A percentile compares a stretch with the other conserved stretches of the same genome.
phyloP scores from a whole-genome alignment of 64 coral and sea anemone species.

The Montipora capricornis region DNA sequence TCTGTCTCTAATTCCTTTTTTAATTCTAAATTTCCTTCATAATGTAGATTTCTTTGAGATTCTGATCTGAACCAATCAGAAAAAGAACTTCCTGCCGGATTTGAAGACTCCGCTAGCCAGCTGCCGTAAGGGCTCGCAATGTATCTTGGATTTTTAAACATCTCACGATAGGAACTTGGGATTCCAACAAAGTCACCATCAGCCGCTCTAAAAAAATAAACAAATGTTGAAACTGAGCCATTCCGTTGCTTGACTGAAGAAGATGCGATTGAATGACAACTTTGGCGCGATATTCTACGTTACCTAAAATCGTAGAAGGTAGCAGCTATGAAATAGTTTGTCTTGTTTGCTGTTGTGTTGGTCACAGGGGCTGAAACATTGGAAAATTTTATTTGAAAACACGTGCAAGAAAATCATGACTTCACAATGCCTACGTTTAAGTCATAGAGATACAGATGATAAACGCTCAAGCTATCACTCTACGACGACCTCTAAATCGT shows the following conservation, averaged over 20 bases:
- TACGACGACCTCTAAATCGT: no score
- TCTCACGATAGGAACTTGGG: constrained; percentile 56
- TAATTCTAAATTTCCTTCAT: constrained; percentile 64
- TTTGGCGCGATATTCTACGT: background rate
- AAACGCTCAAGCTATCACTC: no score
- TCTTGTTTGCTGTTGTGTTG: constrained; percentile 85
- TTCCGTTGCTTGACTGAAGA: no score
- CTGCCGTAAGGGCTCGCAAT: constrained; percentile 84
- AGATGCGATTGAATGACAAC: no score
- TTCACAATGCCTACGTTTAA: background rate
- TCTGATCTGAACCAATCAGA: constrained; percentile 90
- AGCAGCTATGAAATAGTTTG: constrained; percentile 78
- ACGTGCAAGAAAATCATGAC: background rate
- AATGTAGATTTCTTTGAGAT: constrained; percentile 57
- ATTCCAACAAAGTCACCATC: constrained; percentile 87
- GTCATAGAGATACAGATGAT: no score
- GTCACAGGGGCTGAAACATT: constrained; percentile 74
- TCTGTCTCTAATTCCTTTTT: constrained; percentile 74
- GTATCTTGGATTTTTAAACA: constrained; percentile 78
- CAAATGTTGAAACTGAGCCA: background rate
- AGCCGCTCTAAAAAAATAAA: constrained; percentile 55
- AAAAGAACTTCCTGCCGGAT: constrained; percentile 58
- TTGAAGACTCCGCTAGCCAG: constrained; percentile 78
- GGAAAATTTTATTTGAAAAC: background rate
- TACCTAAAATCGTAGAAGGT: constrained; percentile 94